Percentiles rank a stretch among this genome's conserved stretches.
Evolutionary conservation across 2,113 vertebrate genomes (phyloP).

Genomic region (Aphelocoma coerulescens): DNA sequence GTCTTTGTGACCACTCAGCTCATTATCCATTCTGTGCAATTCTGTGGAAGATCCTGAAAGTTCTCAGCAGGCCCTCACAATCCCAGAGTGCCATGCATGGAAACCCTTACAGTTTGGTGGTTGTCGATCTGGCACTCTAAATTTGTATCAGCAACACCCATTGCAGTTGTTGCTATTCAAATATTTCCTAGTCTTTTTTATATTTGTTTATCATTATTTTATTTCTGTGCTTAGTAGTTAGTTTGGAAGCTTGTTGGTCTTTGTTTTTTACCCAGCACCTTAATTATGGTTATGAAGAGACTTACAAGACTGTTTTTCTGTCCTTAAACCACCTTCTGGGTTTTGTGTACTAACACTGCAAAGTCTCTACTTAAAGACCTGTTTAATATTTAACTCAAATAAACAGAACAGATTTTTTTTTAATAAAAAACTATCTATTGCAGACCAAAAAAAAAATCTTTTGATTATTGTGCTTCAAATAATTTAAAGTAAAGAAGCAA

Average conservation of each 20-base stretch:
- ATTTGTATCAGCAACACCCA: background rate
- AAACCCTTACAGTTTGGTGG: background rate
- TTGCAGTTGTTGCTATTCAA: background rate
- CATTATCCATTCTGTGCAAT: background rate
- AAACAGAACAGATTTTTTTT: background rate
- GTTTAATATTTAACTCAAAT: constrained; percentile 59
- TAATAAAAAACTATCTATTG: background rate
- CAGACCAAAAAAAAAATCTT: background rate
- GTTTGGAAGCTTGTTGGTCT: background rate
- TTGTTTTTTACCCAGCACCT: background rate
- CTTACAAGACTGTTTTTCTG: background rate
- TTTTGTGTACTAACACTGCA: background rate
- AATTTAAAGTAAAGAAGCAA: background rate
- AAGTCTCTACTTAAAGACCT: background rate
- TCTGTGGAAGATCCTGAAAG: background rate
- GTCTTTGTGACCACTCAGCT: background rate
- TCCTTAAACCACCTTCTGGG: background rate
- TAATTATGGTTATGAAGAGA: background rate
- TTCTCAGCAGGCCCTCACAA: background rate
- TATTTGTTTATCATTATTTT: background rate
- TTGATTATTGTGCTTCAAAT: background rate
- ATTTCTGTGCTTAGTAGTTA: background rate
- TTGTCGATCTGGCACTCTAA: background rate
- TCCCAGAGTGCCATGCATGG: background rate
- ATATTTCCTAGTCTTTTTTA: background rate